Evolutionary conservation across 2,113 vertebrate species (phyloP), one percentile per base, ranked within the genome.

Genomic region (Dasyprocta punctata): DNA sequence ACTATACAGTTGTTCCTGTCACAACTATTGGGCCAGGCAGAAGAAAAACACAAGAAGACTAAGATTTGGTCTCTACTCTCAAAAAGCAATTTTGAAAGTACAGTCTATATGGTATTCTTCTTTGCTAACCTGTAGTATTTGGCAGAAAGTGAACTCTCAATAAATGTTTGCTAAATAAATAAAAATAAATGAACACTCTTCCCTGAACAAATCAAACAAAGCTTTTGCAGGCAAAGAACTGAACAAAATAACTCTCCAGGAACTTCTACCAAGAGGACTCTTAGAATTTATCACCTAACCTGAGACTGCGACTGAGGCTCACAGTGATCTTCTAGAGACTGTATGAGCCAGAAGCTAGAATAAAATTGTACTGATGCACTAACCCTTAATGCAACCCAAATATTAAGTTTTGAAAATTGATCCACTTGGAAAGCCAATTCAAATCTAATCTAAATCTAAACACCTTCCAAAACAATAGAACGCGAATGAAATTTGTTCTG

Each of bases 361-460:
- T 19, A 63, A 95, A 67, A 63, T 0, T 4, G n/a, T 19, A 33
- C 30, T 22, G n/a, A 61, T 33, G 24, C 0, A 1, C 67, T n/a
- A 69, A 81, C 26, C 26, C 47, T 95, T 85, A 84, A 78, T n/a
- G 13, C 65, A 86, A 92, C 7, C 60, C 80, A 87, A 80, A 92
- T 61, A 73, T 58, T 54, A 91, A 65, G 63, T 67, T 87, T 38
- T 85, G 38, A 30, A 97, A 86, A 90, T 28, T 58, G 90, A 87
- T 71, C 69, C 52, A 63, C 54, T 52, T 85, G 75, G 83, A 94
- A 95, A 96, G 49, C 38, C 75, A 60, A 24, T 90, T 96, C 84
- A 92, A 82, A 98, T 92, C n/a, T 88, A 88, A 69, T 93, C 81
- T 81, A 89, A 58, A 84, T 77, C 83, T 63, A 95, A 93, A 78